Evolutionary conservation across 2,113 vertebrate genomes (phyloP).

Genomic region (Rafetus swinhoei): DNA sequence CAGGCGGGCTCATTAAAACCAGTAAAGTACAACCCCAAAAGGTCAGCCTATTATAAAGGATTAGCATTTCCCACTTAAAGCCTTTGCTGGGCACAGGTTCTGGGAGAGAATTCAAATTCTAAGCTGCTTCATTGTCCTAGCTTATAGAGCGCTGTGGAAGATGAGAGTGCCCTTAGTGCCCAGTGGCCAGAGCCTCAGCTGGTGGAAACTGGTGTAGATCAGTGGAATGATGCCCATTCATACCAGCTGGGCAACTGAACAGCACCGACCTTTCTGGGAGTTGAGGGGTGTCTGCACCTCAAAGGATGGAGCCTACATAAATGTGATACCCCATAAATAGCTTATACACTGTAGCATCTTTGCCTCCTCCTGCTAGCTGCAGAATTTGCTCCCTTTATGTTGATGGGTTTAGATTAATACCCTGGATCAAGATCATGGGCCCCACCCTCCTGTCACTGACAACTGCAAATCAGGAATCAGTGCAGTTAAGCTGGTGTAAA

Average conservation of each 20-base stretch:
- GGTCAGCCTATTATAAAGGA: constrained; percentile 66
- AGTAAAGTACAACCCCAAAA: constrained; percentile 46
- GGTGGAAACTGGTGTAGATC: not conserved
- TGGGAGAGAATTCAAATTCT: constrained; percentile 23
- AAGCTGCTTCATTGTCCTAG: not conserved
- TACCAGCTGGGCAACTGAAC: not conserved
- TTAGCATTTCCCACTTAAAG: constrained; percentile 63
- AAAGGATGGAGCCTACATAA: constrained; percentile 61
- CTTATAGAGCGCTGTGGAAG: not conserved
- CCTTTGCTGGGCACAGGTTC: constrained; percentile 29
- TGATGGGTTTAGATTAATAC: not conserved
- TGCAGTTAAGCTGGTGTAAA: not conserved
- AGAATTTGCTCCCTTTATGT: not conserved
- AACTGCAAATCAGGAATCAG: not conserved
- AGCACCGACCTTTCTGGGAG: constrained; percentile 29
- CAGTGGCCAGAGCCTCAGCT: rapidly evolving
- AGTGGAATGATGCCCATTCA: constrained; percentile 10
- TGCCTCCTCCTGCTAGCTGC: constrained; percentile 15
- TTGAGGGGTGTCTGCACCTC: not conserved
- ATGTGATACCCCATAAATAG: constrained; percentile 28
- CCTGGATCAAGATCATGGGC: not conserved
- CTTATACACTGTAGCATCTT: constrained; percentile 16
- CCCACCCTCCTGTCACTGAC: not conserved
- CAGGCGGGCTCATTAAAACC: constrained; percentile 66
- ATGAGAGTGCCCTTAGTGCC: constrained; percentile 25